Conservation (phyloP, 2,888 invertebrate species). For the Cloeon dipterum region DNA sequence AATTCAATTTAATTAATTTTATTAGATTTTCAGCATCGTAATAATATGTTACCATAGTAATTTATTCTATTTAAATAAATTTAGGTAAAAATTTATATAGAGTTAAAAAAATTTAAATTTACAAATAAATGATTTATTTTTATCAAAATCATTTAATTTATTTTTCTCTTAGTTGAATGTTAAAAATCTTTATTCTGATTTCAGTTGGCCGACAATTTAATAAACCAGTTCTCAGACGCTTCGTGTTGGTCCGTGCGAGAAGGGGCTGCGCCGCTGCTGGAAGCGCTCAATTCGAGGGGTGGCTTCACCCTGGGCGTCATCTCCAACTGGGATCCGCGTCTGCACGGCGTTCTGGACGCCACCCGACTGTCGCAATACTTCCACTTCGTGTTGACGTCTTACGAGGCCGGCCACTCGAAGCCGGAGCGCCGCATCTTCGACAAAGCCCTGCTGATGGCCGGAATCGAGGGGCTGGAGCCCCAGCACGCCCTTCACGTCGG, state of each 20-base stretch:
- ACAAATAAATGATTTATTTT: too few species aligned
- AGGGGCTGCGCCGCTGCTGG: slow-evolving; percentile 38
- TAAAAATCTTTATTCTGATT: too few species aligned
- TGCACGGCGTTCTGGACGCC: slow-evolving; percentile 39
- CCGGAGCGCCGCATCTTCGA: slow-evolving; percentile 51
- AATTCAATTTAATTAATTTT: too few species aligned
- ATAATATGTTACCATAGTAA: too few species aligned
- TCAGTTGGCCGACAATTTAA: slow-evolving; percentile 30
- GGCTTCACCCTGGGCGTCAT: slow-evolving; percentile 43
- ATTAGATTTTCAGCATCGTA: too few species aligned
- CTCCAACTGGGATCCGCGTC: slow-evolving; percentile 72
- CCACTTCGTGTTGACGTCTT: slow-evolving; percentile 59
- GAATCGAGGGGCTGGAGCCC: slow-evolving; percentile 16
- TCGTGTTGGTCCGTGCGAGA: slow-evolving; percentile 49
- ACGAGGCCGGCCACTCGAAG: slow-evolving; percentile 47
- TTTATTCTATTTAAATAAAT: too few species aligned
- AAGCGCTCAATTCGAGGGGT: slow-evolving; percentile 26
- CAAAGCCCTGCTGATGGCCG: slow-evolving; percentile 27
- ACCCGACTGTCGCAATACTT: slow-evolving; percentile 45
- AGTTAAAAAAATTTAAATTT: too few species aligned
- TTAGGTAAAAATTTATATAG: too few species aligned
- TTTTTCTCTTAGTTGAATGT: too few species aligned
- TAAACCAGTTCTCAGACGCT: slow-evolving; percentile 43
- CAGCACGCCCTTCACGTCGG: slow-evolving; percentile 61
- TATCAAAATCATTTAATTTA: too few species aligned